These are phyloP conservation scores for Orthonychiurus folsomi DNA, from an alignment of 2,888 invertebrate species.

Conservation along the genomic window DNA sequence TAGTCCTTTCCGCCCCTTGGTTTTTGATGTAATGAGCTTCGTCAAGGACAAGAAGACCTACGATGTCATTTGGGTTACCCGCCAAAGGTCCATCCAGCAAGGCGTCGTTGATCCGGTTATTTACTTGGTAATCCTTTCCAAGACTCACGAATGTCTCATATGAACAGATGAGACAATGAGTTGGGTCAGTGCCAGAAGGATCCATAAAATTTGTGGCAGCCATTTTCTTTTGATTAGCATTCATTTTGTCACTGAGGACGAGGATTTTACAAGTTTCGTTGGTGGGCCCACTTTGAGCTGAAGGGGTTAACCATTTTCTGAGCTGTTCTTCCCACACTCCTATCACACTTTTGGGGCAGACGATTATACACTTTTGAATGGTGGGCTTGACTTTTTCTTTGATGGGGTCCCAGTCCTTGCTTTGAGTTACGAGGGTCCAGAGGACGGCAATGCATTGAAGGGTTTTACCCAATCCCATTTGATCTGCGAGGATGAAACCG, in stretches of 20 bases:
- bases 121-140: not conserved
- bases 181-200: too few species aligned
- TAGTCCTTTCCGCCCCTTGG: not conserved
- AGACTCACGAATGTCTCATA: not conserved
- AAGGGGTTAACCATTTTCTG: not conserved
- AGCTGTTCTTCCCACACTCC: not conserved
- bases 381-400: not conserved
- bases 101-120: not conserved
- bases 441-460: not conserved
- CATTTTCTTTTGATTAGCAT: too few species aligned
- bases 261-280: too few species aligned
- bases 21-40: not conserved
- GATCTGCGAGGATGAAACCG: not conserved
- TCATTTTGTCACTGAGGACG: too few species aligned
- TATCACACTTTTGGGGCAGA: not conserved
- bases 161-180: not conserved
- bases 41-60: not conserved
- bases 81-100: not conserved
- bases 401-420: not conserved
- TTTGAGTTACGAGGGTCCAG: not conserved
- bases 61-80: not conserved
- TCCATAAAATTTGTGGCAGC: too few species aligned
- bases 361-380: not conserved
- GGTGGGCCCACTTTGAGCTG: not conserved
- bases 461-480: slow-evolving; percentile 1